Percentiles rank a stretch among this genome's conserved stretches.
Conservation (phyloP, 2,797 vertebrate species). For the Helarctos malayanus region DNA sequence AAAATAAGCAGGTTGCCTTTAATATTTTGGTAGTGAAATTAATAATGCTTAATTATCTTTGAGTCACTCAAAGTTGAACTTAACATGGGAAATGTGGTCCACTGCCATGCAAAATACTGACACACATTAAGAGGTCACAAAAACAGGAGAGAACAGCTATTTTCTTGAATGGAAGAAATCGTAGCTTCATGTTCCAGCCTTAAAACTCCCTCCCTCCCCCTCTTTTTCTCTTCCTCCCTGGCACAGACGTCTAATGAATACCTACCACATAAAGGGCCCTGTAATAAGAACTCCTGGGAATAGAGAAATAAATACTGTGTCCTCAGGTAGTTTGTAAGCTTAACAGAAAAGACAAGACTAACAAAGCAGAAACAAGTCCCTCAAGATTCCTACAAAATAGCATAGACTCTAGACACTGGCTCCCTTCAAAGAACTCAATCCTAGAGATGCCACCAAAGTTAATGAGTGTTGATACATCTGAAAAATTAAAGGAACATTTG, state of each 20-base stretch:
- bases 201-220: background rate
- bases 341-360: slow-evolving; percentile 18
- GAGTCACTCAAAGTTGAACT: slow-evolving; percentile 66
- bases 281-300: background rate
- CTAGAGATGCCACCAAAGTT: slow-evolving; percentile 5
- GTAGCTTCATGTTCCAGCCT: background rate
- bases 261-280: background rate
- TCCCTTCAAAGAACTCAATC: background rate
- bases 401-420: background rate
- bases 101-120: slow-evolving; percentile 56
- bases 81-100: slow-evolving; percentile 60
- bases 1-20: slow-evolving; percentile 77
- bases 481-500: slow-evolving; percentile 15
- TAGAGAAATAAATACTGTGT: background rate
- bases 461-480: background rate
- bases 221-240: background rate
- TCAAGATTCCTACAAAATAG: slow-evolving; percentile 23
- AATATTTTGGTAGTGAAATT: slow-evolving; percentile 79
- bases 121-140: background rate
- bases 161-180: slow-evolving; percentile 36
- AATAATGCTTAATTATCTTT: slow-evolving; percentile 69
- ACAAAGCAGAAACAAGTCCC: background rate
- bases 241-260: slow-evolving; percentile 39
- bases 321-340: slow-evolving; percentile 33
- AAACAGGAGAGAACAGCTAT: slow-evolving; percentile 25